Base-by-base conservation (phyloP, 2,113 vertebrate genomes). In the Psilopsiagon aymara region DNA sequence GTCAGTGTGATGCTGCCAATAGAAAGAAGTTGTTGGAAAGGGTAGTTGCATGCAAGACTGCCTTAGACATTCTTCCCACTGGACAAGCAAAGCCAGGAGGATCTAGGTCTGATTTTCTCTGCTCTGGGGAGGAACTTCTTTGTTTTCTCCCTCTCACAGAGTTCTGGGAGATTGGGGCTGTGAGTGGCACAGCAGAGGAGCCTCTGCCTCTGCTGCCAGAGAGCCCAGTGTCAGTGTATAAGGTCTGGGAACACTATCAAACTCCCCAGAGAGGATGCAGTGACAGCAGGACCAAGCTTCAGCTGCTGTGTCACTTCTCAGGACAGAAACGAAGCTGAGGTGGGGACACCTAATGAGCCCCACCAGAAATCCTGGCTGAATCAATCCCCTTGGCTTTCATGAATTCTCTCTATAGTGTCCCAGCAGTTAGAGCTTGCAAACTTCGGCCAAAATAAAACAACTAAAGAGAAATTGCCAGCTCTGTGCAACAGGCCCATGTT, bases 161-260 rank as follows among this genome's bases (percentile, higher is more conserved):
- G 19, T n/a, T 68, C 25, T 23, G 9, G 28, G 9, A 49, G 11
- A 28, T 2, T 5, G 7, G 10, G 6, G 2, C 1, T 35, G 8
- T 18, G 29, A 64, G 19, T 0, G 0, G 27, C 7, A 12, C 6
- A 57, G 53, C 44, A 57, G 15, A 86, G 43, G 21, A 84, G 21
- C 39, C 52, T 63, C 77, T 70, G 18, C 12, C n/a, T 53, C 21
- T 27, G 51, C 41, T 53, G 31, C 37, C 37, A 11, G 41, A 44
- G 27, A 74, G 44, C 33, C 15, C 76, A 29, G 0, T 5, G 28
- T 29, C 5, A 0, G 1, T 20, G 18, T 13, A 5, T 0, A 1
- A 70, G 10, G 10, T 28, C 24, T 82, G 69, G 49, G 37, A 49
- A 69, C 23, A 23, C 5, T 20, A 5, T 2, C 28, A 20, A 11